A percentile compares a stretch with the other conserved stretches of the same genome.
These are phyloP conservation scores for Oostethus manadensis DNA, from an alignment of 2,113 vertebrate genomes.

Conservation along the genomic window DNA sequence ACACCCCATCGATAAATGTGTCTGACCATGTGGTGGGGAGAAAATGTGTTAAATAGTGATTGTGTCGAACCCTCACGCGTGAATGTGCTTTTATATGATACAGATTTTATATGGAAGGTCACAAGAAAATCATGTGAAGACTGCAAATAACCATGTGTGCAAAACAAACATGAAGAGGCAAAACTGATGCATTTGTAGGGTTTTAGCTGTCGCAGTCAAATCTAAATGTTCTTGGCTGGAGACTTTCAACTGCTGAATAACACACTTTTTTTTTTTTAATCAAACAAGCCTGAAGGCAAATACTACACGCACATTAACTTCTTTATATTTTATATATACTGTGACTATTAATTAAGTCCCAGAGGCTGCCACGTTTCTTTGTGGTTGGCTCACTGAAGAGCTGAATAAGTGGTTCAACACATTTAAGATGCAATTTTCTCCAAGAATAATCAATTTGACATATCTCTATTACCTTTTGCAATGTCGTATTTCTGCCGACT, in stretches of 20 bases:
- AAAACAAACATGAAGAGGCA: not conserved
- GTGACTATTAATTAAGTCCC: constrained; percentile 35
- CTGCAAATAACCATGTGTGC: not conserved
- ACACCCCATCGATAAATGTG: too few relatives aligned
- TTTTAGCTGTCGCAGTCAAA: not conserved
- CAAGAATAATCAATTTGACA: too few relatives aligned
- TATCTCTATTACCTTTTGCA: too few relatives aligned
- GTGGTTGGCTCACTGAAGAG: constrained; percentile 9
- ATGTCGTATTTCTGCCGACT: too few relatives aligned
- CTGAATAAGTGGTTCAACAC: constrained; percentile 18
- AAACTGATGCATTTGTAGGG: not conserved
- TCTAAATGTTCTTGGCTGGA: constrained; percentile 4
- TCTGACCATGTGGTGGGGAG: too few relatives aligned
- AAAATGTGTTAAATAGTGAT: too few relatives aligned
- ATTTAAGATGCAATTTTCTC: too few relatives aligned
- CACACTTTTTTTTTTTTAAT: not conserved
- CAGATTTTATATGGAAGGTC: too few relatives aligned
- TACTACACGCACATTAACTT: not conserved
- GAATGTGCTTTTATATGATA: too few relatives aligned
- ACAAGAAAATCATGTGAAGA: too few relatives aligned
- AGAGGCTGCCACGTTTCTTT: constrained; percentile 12
- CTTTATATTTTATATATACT: constrained; percentile 3
- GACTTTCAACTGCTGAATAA: not conserved
- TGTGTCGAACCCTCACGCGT: too few relatives aligned
- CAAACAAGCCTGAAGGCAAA: constrained; percentile 13